Conservation (phyloP, 2,888 invertebrate species). For the Hedychridium roseum region DNA sequence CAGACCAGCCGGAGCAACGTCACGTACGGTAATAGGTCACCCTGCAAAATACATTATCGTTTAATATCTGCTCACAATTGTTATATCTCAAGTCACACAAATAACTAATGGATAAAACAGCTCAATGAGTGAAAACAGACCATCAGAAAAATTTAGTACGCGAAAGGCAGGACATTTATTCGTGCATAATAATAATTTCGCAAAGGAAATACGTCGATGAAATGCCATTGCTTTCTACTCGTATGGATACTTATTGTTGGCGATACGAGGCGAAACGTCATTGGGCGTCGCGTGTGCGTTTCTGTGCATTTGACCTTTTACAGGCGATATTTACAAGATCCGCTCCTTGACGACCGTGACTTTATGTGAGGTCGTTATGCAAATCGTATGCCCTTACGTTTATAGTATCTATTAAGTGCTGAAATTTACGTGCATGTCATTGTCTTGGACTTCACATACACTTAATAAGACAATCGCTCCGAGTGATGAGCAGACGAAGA, state of each 20-base stretch:
- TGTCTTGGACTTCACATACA: too few species aligned
- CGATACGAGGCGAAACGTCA: slow-evolving; percentile 9
- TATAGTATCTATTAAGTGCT: slow-evolving; percentile 21
- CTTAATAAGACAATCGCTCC: too few species aligned
- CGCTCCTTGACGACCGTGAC: slow-evolving; percentile 31
- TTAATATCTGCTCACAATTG: too few species aligned
- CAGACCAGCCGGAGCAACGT: too few species aligned
- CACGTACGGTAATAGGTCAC: too few species aligned
- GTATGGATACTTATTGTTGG: slow-evolving; percentile 22
- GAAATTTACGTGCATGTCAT: slow-evolving; percentile 11
- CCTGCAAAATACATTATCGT: too few species aligned
- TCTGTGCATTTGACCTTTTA: slow-evolving; percentile 30
- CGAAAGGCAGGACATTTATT: slow-evolving; percentile 31
- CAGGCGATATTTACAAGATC: slow-evolving; percentile 33
- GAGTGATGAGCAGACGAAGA: too few species aligned
- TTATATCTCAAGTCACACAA: too few species aligned
- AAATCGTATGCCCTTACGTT: slow-evolving; percentile 28
- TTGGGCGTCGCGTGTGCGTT: slow-evolving; percentile 12
- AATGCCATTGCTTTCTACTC: slow-evolving; percentile 35
- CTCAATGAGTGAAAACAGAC: too few species aligned
- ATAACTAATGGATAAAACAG: too few species aligned
- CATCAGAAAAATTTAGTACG: too few species aligned
- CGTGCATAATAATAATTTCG: slow-evolving; percentile 27
- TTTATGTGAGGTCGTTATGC: slow-evolving; percentile 35
- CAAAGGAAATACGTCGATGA: slow-evolving; percentile 18